Evolutionary conservation across 2,113 vertebrate genomes (phyloP).

Genomic region (Chinchilla lanigera): DNA sequence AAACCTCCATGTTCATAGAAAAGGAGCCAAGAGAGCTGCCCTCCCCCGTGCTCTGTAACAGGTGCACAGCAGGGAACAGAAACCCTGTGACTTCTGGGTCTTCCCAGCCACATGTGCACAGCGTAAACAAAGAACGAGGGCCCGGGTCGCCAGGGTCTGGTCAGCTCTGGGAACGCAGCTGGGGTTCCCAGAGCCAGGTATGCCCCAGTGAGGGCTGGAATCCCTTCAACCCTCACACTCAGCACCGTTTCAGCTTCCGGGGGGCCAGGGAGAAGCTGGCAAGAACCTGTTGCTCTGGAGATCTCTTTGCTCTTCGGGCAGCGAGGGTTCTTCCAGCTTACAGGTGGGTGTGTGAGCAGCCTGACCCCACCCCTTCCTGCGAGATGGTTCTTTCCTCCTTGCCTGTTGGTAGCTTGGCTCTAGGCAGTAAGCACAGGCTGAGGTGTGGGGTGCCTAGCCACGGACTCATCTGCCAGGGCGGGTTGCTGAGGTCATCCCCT

Average conservation of each 20-base stretch:
- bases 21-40: not conserved
- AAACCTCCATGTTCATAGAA: not conserved
- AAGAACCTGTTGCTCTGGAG: not conserved
- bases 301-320: not conserved
- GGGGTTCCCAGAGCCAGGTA: not conserved
- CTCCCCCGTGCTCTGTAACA: not conserved
- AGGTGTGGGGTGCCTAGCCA: not conserved
- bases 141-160: not conserved
- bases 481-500: not conserved
- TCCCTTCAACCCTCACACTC: fast-evolving
- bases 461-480: not conserved
- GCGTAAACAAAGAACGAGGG: no score
- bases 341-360: not conserved
- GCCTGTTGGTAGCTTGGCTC: not conserved
- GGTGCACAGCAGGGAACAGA: not conserved
- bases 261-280: not conserved
- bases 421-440: not conserved
- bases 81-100: not conserved
- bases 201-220: not conserved
- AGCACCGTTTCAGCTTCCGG: not conserved
- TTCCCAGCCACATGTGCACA: not conserved
- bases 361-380: not conserved
- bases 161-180: not conserved
- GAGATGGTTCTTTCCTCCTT: not conserved
- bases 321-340: not conserved